Evolutionary conservation across 2,888 invertebrate genomes (phyloP), one percentile per base, ranked within the genome.

Genomic region (Agriotes lineatus): DNA sequence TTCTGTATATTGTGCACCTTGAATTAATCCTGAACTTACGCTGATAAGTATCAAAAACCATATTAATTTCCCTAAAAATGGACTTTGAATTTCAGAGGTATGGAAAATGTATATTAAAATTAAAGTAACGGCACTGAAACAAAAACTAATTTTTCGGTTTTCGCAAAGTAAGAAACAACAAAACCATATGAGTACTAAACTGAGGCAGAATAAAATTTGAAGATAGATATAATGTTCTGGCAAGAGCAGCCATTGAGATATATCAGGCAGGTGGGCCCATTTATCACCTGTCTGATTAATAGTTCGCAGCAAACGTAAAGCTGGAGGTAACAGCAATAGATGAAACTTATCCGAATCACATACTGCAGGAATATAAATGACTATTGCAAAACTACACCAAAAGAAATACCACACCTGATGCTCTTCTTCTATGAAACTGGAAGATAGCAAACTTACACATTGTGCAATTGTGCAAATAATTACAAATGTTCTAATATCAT

Each of bases 391-490:
- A 16, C 20, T 54, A n/a, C 89, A 87, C 85, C 91, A 90, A 25
- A 94, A 86, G 83, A 93, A 97, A 82, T 96, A 96, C 93, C 96
- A 96, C 9, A 91, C 93, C 86, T 95, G 94, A 82, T 98, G 97
- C 80, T 99, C 98, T 79, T 96, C 96, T 84, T 99, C 98, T n/a
- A 98, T 92, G 77, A 93, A 96, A 82, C 97, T 97, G 0, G 95
- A 96, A 0, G 96, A 94, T 37, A 87, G 81, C 37, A 92, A 83
- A 56, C 93, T 91, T 72, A 91, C 81, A 0, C 87, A 84, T 76
- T 93, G 88, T 25, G 85, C 48, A 16, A 83, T 18, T 18, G 52
- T 52, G 18, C 42, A 33, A 14, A 67, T 61, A 20, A 72, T 54
- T 61, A 67, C 9, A 39, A 45, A 58, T 3, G 14, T 16, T 25